These are phyloP conservation scores for Trinorchestia longiramus DNA, from an alignment of 1,140 invertebrate species.

Conservation along the genomic window DNA sequence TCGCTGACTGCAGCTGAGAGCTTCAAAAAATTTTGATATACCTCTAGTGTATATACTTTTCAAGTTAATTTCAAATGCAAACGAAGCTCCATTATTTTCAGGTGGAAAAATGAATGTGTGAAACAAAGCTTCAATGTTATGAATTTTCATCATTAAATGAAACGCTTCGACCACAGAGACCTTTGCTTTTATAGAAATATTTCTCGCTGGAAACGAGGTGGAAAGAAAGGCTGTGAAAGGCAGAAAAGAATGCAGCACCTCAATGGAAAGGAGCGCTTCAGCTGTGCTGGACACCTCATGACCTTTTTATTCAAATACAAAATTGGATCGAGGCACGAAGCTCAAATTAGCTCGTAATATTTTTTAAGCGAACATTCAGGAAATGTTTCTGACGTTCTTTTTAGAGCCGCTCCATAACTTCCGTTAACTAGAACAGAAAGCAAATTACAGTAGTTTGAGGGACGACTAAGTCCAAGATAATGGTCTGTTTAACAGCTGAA, in stretches of 20 bases:
- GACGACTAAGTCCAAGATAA: neutral
- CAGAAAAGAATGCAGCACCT: neutral
- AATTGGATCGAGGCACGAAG: neutral
- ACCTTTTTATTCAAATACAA: constrained; percentile 2
- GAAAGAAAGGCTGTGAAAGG: neutral
- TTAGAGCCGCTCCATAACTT: neutral
- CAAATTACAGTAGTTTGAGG: neutral
- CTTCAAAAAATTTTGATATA: no score
- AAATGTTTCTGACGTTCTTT: neutral
- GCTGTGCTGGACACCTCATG: neutral
- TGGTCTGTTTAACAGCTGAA: neutral
- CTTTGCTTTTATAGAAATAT: neutral
- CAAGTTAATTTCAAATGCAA: no score
- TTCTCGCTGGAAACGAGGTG: neutral
- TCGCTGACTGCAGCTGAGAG: no score
- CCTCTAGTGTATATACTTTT: no score
- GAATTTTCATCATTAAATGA: neutral
- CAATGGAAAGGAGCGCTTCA: neutral
- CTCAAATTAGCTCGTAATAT: neutral
- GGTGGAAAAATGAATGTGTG: no score
- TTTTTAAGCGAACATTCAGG: neutral
- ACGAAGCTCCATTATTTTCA: no score
- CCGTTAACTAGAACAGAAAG: neutral
- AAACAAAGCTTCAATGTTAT: no score
- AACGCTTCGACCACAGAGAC: neutral